Percentiles rank a stretch among this genome's conserved stretches.
phyloP scores from a whole-genome alignment of 2,888 invertebrate genomes.

The Candidula unifasciata region DNA sequence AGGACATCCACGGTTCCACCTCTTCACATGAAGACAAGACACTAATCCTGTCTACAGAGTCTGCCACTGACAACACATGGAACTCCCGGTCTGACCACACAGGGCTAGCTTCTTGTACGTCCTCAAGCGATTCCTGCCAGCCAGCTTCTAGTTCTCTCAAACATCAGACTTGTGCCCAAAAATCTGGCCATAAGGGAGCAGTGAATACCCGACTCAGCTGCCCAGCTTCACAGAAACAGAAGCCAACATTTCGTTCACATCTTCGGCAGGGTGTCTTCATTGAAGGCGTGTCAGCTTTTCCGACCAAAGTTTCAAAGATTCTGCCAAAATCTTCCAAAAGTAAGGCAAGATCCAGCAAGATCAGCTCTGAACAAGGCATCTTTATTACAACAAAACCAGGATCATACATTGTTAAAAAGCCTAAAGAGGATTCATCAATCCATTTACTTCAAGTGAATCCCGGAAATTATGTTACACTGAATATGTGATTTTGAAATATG shows the following conservation, averaged over 20 bases:
- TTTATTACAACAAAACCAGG: constrained; percentile 36
- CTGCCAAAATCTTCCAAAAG: constrained; percentile 10
- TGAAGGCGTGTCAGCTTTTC: constrained; percentile 26
- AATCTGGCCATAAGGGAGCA: neutral
- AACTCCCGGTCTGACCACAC: neutral
- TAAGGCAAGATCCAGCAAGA: neutral
- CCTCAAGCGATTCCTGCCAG: neutral
- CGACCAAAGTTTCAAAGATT: neutral
- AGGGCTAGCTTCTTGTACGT: neutral
- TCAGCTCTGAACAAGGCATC: constrained; percentile 18
- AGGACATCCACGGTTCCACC: no score
- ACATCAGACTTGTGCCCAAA: neutral
- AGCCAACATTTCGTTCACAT: neutral
- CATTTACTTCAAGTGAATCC: constrained; percentile 28
- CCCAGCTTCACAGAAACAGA: neutral
- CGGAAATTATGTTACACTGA: constrained; percentile 12
- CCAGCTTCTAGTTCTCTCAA: neutral
- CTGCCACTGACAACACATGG: neutral
- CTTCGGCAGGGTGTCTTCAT: neutral
- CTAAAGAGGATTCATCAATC: neutral
- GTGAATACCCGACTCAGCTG: neutral
- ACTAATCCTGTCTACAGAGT: no score
- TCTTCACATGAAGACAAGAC: no score
- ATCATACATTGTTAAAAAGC: constrained; percentile 28
- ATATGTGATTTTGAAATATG: neutral